Evolutionary conservation across 53 echinoderm and acorn worm genomes (phyloP).

Genomic region (Glandiceps talaboti): DNA sequence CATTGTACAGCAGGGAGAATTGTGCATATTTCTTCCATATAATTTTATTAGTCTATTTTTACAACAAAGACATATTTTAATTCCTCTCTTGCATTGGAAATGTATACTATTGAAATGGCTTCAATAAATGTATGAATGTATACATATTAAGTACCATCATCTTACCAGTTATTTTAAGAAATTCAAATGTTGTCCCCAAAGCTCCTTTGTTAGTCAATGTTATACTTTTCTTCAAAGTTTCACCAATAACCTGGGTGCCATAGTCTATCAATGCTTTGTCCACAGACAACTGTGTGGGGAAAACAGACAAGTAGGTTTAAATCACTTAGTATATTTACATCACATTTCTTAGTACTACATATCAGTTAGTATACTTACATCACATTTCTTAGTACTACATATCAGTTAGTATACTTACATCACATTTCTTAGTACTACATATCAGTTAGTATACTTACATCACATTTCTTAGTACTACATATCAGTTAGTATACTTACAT

Average conservation of each 20-base stretch:
- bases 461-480: constrained; percentile 96
- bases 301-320: not conserved
- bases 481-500: constrained; percentile 73
- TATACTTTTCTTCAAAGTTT: constrained; percentile 69
- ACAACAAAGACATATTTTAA: no score
- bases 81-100: no score
- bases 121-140: no score
- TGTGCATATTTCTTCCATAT: no score
- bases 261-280: constrained; percentile 61
- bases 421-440: constrained; percentile 96
- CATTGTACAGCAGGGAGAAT: no score
- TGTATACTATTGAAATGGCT: no score
- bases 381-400: constrained; percentile 96
- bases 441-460: constrained; percentile 73
- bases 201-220: constrained; percentile 83
- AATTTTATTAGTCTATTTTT: no score
- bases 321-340: constrained; percentile 85
- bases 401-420: constrained; percentile 73
- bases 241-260: constrained; percentile 88
- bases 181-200: constrained; percentile 74
- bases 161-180: constrained; percentile 80
- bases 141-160: no score
- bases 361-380: constrained; percentile 73
- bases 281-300: constrained; percentile 46
- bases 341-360: constrained; percentile 96